These are phyloP conservation scores for Diaphora mendica DNA, from an alignment of 2,888 invertebrate species.

Conservation along the genomic window DNA sequence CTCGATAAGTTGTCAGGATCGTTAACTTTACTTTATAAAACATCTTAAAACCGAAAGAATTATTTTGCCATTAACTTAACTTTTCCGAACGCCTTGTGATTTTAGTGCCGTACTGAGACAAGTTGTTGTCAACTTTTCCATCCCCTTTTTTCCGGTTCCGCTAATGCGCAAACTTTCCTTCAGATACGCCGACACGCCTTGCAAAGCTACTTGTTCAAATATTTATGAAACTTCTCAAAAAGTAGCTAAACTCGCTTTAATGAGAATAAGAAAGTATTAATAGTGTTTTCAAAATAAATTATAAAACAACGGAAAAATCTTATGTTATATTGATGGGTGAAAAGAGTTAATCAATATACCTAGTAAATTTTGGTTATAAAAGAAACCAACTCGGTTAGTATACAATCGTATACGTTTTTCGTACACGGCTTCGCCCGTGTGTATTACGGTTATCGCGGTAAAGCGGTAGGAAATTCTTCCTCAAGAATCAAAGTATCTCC, in stretches of 20 bases:
- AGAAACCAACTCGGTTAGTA: no score
- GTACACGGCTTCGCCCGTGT: no score
- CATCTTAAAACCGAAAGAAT: conserved; percentile 40
- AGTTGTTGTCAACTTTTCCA: conserved; percentile 72
- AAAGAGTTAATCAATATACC: background rate
- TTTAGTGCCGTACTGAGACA: conserved; percentile 59
- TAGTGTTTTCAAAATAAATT: conserved; percentile 29
- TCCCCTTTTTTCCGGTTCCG: conserved; percentile 71
- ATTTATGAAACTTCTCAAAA: conserved; percentile 61
- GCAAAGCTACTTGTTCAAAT: conserved; percentile 60
- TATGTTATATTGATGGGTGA: background rate
- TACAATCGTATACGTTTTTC: no score
- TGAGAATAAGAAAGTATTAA: conserved; percentile 27
- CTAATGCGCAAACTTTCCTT: conserved; percentile 73
- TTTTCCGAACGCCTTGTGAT: conserved; percentile 53
- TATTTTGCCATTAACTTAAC: conserved; percentile 56
- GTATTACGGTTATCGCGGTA: no score
- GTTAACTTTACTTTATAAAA: background rate
- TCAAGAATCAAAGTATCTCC: no score
- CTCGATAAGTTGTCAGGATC: background rate
- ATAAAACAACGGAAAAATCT: background rate
- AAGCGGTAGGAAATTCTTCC: no score
- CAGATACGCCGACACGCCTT: conserved; percentile 58
- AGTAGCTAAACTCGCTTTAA: conserved; percentile 45
- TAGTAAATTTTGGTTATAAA: no score